Base-by-base conservation (phyloP, 2,797 vertebrate species). In the Strix occidentalis region DNA sequence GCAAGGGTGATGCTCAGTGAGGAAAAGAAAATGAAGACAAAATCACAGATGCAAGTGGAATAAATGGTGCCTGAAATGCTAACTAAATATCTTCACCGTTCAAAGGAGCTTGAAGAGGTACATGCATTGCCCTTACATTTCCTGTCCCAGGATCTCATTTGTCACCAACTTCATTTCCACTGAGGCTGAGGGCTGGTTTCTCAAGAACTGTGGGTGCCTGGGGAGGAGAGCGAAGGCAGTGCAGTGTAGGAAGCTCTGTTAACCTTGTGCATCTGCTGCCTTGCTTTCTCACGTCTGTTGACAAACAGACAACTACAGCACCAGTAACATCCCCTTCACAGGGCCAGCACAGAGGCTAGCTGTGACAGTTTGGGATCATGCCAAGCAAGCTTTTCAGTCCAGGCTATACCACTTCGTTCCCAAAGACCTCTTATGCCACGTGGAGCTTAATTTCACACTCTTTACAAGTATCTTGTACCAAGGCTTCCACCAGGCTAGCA, bases 61-160 rank as follows among this genome's bases (percentile, higher is more conserved):
- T 51, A 93, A 94, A 82, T 43, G 65, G 71, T 63, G 48, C 77
- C 84, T 82, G 86, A 94, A 97, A 93, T 9, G 48, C 21, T 79
- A 84, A 63, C 84, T 95, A 66, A 91, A 16, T 64, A 29, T 75
- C 77, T 96, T 74, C 91, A 84, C 80, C 92, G 64, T 35, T 54
- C 53, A 76, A 56, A 95, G 90, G 63, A 72, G 8, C 93, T 78
- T 23, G 6, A 69, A 87, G 50, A 46, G 60, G 83, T 54, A 64
- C 39, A 28, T 35, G 29, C 83, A 43, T 48, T 95, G 48, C 84
- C 57, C 33, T 87, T 6, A 43, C 20, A 50, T 77, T 91, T 89
- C 87, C 81, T 92, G 57, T 60, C 65, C 65, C 75, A 81, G 72
- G 71, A 51, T 81, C 69, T 68, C 53, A 10, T 83, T 89, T 86